phyloP scores from a whole-genome alignment of 2,888 invertebrate species.

The Adelognathus sp. region DNA sequence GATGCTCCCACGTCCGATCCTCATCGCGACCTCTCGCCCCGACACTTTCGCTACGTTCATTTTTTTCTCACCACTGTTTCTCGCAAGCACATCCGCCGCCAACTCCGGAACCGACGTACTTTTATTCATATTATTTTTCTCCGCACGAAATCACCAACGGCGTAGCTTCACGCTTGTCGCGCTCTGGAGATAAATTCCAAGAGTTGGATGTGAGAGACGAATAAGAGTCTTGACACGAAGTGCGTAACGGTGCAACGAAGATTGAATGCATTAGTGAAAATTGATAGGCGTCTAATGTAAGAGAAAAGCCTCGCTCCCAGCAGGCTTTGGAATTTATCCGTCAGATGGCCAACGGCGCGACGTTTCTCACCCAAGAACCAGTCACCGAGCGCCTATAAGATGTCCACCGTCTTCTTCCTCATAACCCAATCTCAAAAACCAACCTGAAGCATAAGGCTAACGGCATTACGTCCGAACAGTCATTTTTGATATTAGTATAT shows the following conservation, averaged over 20 bases:
- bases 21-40: conserved; percentile 10
- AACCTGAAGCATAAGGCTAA: too few species aligned
- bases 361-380: too few species aligned
- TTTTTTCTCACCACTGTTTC: background rate
- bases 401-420: too few species aligned
- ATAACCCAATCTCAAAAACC: too few species aligned
- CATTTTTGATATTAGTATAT: too few species aligned
- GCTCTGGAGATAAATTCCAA: conserved; percentile 18
- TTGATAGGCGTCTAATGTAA: background rate
- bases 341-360: too few species aligned
- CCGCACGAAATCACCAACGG: background rate
- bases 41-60: background rate
- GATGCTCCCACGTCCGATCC: conserved; percentile 4
- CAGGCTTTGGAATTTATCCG: too few species aligned
- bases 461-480: too few species aligned
- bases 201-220: background rate
- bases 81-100: background rate
- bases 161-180: background rate
- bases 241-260: background rate
- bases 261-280: background rate
- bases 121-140: background rate
- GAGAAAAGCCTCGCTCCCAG: too few species aligned
- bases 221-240: background rate
- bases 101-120: background rate
- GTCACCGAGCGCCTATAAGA: too few species aligned